Base-by-base conservation (phyloP, 2,113 vertebrate species). In the Sinocyclocheilus maitianheensis region DNA sequence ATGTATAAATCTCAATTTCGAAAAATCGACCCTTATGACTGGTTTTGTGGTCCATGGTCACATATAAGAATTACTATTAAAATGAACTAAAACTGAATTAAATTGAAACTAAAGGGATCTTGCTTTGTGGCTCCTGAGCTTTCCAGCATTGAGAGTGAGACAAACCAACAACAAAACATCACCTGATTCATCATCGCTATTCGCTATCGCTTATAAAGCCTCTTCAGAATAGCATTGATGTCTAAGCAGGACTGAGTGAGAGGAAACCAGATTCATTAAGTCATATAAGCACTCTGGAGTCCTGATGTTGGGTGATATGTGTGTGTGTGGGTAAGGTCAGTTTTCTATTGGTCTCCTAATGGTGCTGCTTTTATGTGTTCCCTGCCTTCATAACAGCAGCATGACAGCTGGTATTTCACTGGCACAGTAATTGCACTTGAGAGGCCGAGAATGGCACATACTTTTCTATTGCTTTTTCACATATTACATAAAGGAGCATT, bases 321-420 rank as follows among this genome's bases (percentile, higher is more conserved):
- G 40, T 51, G 74, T 18, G 48, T 1, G 3, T 5, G 12, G 40
- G 43, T 3, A 77, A 51, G 72, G 8, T 40, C 13, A 8, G 16
- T 46, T 83, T 84, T 74, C n/a, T 71, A 77, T 65, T 48, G 6
- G 30, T 43, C 34, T 46, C 16, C 72, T 63, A 53, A 81, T 58
- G 11, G 53, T 65, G 37, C 77, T 30, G 43, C 22, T 24, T 85
- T 87, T 87, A 40, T 87, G 53, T 69, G 55, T 92, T 76, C 86
- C 69, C 85, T 89, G 72, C 51, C 55, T 58, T 87, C n/a, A 37
- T 87, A 85, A 91, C 76, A 87, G 85, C 63, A 88, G 89, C 81
- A 90, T 88, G 90, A 86, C 87, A 90, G 89, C 88, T 90, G 78
- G 91, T 88, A 89, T 92, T 92, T 92, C 87, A 88, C 71, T 83